Conservation (phyloP, 2,888 invertebrate genomes). For the Catocala sponsa region DNA sequence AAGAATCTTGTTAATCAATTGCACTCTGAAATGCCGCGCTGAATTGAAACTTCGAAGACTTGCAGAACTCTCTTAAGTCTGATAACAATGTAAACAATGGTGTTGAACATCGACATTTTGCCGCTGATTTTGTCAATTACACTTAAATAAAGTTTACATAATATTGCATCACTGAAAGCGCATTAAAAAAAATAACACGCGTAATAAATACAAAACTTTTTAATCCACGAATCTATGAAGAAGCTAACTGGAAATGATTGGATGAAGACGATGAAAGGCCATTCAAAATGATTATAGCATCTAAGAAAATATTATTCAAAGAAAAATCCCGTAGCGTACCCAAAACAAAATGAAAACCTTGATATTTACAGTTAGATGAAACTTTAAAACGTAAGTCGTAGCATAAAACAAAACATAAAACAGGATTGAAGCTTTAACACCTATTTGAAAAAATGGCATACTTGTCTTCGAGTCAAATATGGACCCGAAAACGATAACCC, state of each 20-base stretch:
- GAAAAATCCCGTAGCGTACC: background rate
- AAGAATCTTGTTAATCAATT: no score
- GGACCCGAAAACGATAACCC: conserved; percentile 32
- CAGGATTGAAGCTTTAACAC: conserved; percentile 13
- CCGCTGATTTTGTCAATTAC: no score
- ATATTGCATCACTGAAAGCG: no score
- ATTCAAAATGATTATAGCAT: conserved; percentile 11
- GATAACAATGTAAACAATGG: no score
- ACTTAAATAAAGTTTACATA: no score
- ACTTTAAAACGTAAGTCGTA: conserved; percentile 4
- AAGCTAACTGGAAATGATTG: background rate
- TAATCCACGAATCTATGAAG: no score
- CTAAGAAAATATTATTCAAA: background rate
- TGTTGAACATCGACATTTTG: no score
- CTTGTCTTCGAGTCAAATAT: conserved; percentile 27
- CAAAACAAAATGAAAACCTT: conserved; percentile 6
- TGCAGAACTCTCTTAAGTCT: no score
- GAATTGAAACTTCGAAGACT: no score
- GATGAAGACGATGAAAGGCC: conserved; percentile 2
- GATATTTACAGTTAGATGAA: conserved; percentile 2
- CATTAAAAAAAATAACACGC: no score
- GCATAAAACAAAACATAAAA: conserved; percentile 10
- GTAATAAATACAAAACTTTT: no score
- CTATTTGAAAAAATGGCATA: background rate
- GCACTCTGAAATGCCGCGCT: no score